Base-by-base conservation (phyloP, 2,113 vertebrate genomes). In the Loxodonta africana region DNA sequence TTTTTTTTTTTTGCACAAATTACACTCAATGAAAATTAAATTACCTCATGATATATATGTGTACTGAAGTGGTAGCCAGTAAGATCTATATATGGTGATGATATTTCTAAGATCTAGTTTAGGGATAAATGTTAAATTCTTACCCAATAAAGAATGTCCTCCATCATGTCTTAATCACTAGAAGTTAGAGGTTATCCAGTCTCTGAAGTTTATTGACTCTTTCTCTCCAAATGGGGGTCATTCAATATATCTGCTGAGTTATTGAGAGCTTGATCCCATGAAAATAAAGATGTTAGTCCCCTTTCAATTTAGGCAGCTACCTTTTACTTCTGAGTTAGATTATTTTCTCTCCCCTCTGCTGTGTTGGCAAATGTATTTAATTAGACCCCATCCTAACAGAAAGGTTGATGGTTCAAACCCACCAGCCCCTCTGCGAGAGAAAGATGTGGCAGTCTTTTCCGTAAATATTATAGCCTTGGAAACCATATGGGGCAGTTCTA, bases 21-120 rank as follows among this genome's bases (percentile, higher is more conserved):
- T 90, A 85, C 48, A 73, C 26, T 63, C 65, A 94, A 1, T 85
- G 53, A 88, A 93, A 71, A 92, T 92, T 90, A 84, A 95, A 93
- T 90, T 87, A 94, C 17, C 48, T 74, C 48, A 74, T 76, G 23
- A 93, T 91, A 74, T 76, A 87, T 5, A 48, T 53, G 94, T 95
- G 95, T 37, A 84, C 23, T 95, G 20, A 14, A 28, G 6, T 81
- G 33, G 6, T 51, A 76, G 44, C 25, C 69, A 71, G 41, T 25
- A 60, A 86, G 30, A 62, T 2, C 0, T 30, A 65, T 89, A 91
- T 30, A 21, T 8, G 73, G 25, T 18, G n/a, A 88, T 63, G 18
- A 28, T 5, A 76, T 76, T 80, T 87, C 25, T 71, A 95, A 90
- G 15, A 60, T 91, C 17, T 85, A 81, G 2, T 69, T 82, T 62